These are phyloP conservation scores for Odontomyia ornata DNA, from an alignment of 2,888 invertebrate species.

Conservation along the genomic window DNA sequence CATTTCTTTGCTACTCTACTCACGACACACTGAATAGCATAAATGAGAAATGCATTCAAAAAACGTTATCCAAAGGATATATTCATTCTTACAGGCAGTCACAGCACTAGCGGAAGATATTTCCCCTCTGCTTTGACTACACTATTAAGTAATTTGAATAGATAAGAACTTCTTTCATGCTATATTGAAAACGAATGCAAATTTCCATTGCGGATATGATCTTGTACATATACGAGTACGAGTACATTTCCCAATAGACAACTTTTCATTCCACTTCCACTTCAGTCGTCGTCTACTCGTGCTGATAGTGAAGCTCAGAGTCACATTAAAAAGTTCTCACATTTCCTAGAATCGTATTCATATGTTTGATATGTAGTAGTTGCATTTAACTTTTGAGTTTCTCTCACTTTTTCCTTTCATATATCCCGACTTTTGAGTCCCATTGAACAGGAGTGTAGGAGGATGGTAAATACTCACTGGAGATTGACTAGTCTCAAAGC, in stretches of 20 bases:
- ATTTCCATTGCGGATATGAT: neutral
- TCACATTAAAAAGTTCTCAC: too few relatives aligned
- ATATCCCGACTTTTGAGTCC: too few relatives aligned
- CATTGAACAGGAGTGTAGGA: too few relatives aligned
- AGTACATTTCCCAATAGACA: neutral
- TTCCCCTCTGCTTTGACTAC: neutral
- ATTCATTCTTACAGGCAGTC: neutral
- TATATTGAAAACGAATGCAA: neutral
- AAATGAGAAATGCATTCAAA: too few relatives aligned
- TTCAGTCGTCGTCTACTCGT: neutral
- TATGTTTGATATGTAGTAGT: too few relatives aligned
- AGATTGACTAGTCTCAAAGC: too few relatives aligned
- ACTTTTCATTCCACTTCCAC: neutral
- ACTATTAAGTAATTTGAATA: constrained; percentile 12
- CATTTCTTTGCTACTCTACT: too few relatives aligned
- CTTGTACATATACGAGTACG: constrained; percentile 1
- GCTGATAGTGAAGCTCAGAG: neutral
- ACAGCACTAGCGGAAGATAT: neutral
- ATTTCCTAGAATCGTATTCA: too few relatives aligned
- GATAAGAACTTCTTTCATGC: neutral
- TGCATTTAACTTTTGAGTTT: too few relatives aligned
- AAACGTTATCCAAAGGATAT: neutral
- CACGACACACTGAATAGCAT: too few relatives aligned
- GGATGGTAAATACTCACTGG: too few relatives aligned
- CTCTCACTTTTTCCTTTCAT: too few relatives aligned